A percentile compares a stretch with the other conserved stretches of the same genome.
These are phyloP conservation scores for Trachelus tabidus DNA, from an alignment of 2,888 invertebrate species.

Conservation along the genomic window DNA sequence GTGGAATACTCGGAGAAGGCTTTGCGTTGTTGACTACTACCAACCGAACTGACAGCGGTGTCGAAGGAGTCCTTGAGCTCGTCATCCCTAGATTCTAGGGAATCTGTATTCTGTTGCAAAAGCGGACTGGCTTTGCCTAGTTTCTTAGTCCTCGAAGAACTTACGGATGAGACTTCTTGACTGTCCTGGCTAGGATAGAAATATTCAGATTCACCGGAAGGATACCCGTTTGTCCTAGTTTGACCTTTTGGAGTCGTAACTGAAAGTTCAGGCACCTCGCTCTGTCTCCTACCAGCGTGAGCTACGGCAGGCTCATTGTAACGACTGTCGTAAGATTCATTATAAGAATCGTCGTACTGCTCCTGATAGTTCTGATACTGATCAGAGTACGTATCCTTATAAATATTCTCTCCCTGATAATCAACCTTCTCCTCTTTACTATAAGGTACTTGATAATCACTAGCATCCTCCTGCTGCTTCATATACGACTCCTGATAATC, in stretches of 20 bases:
- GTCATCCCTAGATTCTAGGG: constrained; percentile 70
- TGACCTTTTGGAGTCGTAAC: constrained; percentile 57
- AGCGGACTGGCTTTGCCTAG: constrained; percentile 58
- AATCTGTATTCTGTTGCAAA: constrained; percentile 67
- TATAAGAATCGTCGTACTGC: constrained; percentile 46
- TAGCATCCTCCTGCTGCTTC: constrained; percentile 43
- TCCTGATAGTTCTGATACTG: constrained; percentile 45
- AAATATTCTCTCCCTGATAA: constrained; percentile 22
- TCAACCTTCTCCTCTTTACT: constrained; percentile 44
- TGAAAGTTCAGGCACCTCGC: constrained; percentile 57
- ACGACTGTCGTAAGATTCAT: constrained; percentile 50
- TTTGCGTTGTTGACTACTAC: constrained; percentile 57
- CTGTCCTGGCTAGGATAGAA: constrained; percentile 50
- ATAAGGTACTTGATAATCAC: constrained; percentile 50
- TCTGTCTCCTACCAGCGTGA: constrained; percentile 42
- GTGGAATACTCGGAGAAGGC: constrained; percentile 55
- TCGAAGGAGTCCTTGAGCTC: constrained; percentile 71
- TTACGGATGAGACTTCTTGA: constrained; percentile 47
- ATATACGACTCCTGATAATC: constrained; percentile 46
- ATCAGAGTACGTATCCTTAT: constrained; percentile 44
- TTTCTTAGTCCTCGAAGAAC: constrained; percentile 51
- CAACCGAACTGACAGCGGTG: constrained; percentile 68
- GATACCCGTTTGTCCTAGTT: constrained; percentile 56
- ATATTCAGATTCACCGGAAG: constrained; percentile 52
- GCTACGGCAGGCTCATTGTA: constrained; percentile 41